Evolutionary conservation across 2,888 invertebrate species (phyloP).

Genomic region (Sipunculus nudus): DNA sequence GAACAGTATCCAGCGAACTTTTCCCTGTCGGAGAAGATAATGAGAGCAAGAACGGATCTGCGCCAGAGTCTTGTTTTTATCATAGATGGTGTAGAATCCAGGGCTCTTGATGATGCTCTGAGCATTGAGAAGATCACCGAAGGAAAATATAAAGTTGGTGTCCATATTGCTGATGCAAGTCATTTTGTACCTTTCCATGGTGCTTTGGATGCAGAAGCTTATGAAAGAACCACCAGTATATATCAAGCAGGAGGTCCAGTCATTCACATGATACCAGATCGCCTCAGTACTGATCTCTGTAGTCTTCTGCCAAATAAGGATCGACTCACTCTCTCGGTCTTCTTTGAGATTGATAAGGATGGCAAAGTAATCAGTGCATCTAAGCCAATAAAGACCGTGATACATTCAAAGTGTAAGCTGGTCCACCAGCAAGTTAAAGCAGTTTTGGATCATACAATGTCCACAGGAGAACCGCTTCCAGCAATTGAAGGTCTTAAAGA

Average conservation of each 20-base stretch:
- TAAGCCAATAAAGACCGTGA: background rate
- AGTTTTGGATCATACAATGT: background rate
- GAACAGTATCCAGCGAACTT: constrained; percentile 38
- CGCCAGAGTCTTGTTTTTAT: constrained; percentile 85
- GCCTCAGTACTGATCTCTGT: constrained; percentile 75
- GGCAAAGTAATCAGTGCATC: constrained; percentile 68
- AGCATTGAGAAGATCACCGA: constrained; percentile 79
- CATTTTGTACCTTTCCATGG: constrained; percentile 81
- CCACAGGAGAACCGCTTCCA: background rate
- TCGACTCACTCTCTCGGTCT: constrained; percentile 82
- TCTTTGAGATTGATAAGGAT: constrained; percentile 83
- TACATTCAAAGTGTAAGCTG: constrained; percentile 70
- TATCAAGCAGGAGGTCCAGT: constrained; percentile 70
- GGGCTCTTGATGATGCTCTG: constrained; percentile 94
- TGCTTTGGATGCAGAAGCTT: constrained; percentile 74
- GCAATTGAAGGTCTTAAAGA: no score
- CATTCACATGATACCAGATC: constrained; percentile 92
- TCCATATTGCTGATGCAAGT: constrained; percentile 94
- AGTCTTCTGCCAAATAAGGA: constrained; percentile 67
- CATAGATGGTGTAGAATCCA: constrained; percentile 89
- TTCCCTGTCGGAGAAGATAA: constrained; percentile 49
- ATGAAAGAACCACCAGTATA: constrained; percentile 77
- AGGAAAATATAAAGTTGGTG: constrained; percentile 72
- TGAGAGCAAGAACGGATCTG: constrained; percentile 66
- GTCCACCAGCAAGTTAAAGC: constrained; percentile 80